phyloP scores from a whole-genome alignment of 2,888 invertebrate species.

The Aspidiotus rigidus region DNA sequence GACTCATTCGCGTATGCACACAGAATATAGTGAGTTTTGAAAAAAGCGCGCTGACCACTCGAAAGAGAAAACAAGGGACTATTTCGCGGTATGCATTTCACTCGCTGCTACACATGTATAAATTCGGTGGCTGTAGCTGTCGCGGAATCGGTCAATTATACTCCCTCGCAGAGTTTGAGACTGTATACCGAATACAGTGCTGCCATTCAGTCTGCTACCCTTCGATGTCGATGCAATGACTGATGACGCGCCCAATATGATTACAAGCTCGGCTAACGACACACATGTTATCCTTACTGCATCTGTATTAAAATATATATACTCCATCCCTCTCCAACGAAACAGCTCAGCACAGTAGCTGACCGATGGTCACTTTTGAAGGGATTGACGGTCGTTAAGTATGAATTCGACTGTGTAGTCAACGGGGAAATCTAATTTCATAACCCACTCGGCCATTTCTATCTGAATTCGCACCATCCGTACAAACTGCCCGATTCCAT shows the following conservation, averaged over 20 bases:
- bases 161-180: conserved; percentile 1
- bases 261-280: conserved; percentile 32
- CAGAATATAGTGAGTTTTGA: too few species aligned
- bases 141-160: conserved; percentile 25
- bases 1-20: too few species aligned
- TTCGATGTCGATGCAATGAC: conserved; percentile 29
- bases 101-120: conserved; percentile 19
- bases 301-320: conserved; percentile 7
- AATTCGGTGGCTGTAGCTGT: conserved; percentile 16
- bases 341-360: neutral
- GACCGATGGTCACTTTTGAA: conserved; percentile 17
- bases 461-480: conserved; percentile 2
- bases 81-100: neutral
- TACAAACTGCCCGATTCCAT: conserved; percentile 8
- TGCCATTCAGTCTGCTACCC: conserved; percentile 7
- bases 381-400: conserved; percentile 19
- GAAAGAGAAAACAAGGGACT: conserved; percentile 18
- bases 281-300: conserved; percentile 20
- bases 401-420: conserved; percentile 17
- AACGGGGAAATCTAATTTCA: conserved; percentile 15
- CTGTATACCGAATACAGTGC: neutral
- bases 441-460: conserved; percentile 1
- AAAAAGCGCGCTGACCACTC: conserved; percentile 18
- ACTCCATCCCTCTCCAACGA: neutral
- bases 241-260: conserved; percentile 31